Percentiles rank a stretch among this genome's conserved stretches.
Conservation (phyloP, 2,797 vertebrate genomes). For the Acridotheres tristis region DNA sequence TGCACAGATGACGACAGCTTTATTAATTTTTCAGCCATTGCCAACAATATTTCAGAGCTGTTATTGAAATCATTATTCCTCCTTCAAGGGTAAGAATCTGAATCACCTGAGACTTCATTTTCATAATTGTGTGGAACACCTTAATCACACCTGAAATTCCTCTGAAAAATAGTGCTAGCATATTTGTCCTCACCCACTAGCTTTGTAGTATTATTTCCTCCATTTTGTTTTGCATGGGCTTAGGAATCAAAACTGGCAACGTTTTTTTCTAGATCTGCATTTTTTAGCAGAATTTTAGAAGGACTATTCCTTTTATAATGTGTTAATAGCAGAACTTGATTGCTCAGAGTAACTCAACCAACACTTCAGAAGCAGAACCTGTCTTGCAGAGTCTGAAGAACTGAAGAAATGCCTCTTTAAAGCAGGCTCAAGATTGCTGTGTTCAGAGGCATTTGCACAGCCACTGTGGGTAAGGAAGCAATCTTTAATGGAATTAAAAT, state of each 20-base stretch:
- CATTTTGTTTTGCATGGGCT: background rate
- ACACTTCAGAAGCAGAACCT: accelerated
- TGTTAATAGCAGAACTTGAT: background rate
- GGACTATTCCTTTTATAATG: background rate
- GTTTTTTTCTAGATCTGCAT: background rate
- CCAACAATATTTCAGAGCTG: background rate
- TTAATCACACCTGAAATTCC: background rate
- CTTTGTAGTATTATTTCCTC: background rate
- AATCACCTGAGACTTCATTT: background rate
- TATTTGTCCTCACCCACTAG: background rate
- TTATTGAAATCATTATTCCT: background rate
- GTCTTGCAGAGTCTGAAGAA: background rate
- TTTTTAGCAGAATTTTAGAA: background rate
- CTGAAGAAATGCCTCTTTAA: background rate
- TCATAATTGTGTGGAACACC: accelerated
- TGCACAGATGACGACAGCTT: background rate
- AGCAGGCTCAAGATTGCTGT: background rate
- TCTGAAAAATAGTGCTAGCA: background rate
- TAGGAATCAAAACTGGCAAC: background rate
- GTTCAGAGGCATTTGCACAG: background rate
- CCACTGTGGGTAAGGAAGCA: background rate
- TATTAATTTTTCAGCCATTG: background rate
- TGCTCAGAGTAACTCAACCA: background rate
- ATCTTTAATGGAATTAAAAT: background rate
- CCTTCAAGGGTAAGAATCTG: background rate